Base-by-base conservation (phyloP, 2,113 vertebrate genomes). In the Eleginops maclovinus region DNA sequence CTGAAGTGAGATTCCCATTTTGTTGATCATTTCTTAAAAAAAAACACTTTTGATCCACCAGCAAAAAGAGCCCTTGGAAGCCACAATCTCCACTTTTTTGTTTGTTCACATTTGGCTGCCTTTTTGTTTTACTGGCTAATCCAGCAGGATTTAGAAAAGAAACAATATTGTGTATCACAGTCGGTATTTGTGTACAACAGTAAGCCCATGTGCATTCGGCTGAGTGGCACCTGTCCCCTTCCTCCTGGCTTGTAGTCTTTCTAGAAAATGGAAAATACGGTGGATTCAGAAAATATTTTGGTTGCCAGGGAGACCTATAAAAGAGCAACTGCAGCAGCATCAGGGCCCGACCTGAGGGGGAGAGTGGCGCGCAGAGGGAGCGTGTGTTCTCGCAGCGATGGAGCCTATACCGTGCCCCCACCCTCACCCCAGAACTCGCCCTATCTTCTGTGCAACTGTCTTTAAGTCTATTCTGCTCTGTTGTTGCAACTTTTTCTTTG, bases 401-500 rank as follows among this genome's bases (percentile, higher is more conserved):
- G 72, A 84, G 79, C 74, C 82, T 4, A 36, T 36, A 67, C 70
- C 70, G 24, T 89, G 86, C 83, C 90, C 89, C 94, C 92, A 79
- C 90, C 89, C 81, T 90, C 88, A 82, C 89, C 89, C 91, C 83
- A 67, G 86, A 91, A 78, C 86, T 89, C 72, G 59, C 91, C 92
- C 91, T 81, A 78, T 93, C 94, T 85, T 94, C 93, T 93, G 89
- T 93, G 91, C 91, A 90, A 91, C 93, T 95, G 93, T 94, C 93
- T 94, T 92, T 93, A 93, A 91, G 88, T 92, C 92, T 81, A 93
- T 94, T 94, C 94, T 94, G 86, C 79, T 91, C 89, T 91, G 93
- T 94, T 94, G 93, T 94, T 93, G 94, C 92, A 93, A 95, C 94
- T 95, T 94, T 95, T 92, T 93, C 89, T 93, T 93, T 93, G 93